These are phyloP conservation scores for Acestrorhynchus altus DNA, from an alignment of 2,797 vertebrate genomes.

Conservation along the genomic window DNA sequence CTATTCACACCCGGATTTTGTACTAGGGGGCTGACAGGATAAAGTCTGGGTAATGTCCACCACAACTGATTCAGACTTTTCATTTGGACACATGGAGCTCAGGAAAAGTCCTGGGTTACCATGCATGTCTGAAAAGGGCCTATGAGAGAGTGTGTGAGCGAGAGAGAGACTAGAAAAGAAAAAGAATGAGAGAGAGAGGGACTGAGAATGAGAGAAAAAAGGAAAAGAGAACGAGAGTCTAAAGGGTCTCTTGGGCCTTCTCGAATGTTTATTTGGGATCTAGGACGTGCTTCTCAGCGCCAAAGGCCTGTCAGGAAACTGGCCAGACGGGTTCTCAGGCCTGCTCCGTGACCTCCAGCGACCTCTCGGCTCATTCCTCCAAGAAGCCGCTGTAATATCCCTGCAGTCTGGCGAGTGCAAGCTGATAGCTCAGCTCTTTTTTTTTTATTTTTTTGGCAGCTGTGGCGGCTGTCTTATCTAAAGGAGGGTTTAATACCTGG, in stretches of 20 bases:
- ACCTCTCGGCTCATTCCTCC: constrained; percentile 76
- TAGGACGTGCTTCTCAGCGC: constrained; percentile 65
- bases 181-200: background rate
- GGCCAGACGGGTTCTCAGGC: constrained; percentile 76
- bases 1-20: too few relatives aligned
- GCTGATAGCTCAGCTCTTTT: constrained; percentile 67
- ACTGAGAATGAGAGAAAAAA: background rate
- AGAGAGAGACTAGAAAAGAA: background rate
- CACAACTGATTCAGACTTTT: too few relatives aligned
- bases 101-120: too few relatives aligned
- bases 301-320: constrained; percentile 78
- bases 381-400: constrained; percentile 73
- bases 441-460: constrained; percentile 75
- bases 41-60: too few relatives aligned
- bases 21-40: background rate
- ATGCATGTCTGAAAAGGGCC: too few relatives aligned
- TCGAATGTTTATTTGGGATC: constrained; percentile 77
- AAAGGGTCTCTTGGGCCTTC: constrained; percentile 66
- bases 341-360: constrained; percentile 74
- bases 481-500: constrained; percentile 80
- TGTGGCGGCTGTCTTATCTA: constrained; percentile 64
- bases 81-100: too few relatives aligned
- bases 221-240: background rate
- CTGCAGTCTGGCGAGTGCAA: constrained; percentile 68
- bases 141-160: constrained; percentile 9